Evolutionary conservation across 2,888 invertebrate species (phyloP).

Genomic region (Liopterus haemorrhoidalis): DNA sequence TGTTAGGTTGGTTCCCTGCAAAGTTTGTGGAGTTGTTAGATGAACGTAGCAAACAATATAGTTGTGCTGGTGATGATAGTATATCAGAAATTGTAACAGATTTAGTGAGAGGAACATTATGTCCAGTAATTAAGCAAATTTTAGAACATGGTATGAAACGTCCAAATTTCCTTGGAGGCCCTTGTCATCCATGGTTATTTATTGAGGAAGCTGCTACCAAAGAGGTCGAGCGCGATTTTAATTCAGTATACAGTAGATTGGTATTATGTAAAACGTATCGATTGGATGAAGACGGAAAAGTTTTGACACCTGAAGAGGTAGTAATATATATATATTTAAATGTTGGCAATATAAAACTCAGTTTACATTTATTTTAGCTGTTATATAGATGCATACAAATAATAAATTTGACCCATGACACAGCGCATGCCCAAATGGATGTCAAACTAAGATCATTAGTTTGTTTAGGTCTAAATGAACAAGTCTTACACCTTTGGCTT

Average conservation of each 20-base stretch:
- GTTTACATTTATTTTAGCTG: constrained; percentile 46
- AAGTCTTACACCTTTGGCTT: constrained; percentile 96
- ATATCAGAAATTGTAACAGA: constrained; percentile 96
- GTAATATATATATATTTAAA: constrained; percentile 10
- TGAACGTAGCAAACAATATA: constrained; percentile 87
- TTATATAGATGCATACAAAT: constrained; percentile 92
- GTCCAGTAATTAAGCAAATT: constrained; percentile 89
- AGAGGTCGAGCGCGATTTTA: constrained; percentile 96
- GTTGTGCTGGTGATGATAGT: constrained; percentile 92
- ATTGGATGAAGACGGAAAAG: constrained; percentile 98
- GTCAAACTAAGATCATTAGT: constrained; percentile 93
- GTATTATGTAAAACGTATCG: constrained; percentile 97
- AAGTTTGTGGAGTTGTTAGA: constrained; percentile 94
- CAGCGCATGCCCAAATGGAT: constrained; percentile 97
- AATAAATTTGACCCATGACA: constrained; percentile 92
- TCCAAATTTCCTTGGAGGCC: constrained; percentile 83
- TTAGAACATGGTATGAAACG: constrained; percentile 92
- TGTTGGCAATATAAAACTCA: constrained; percentile 4
- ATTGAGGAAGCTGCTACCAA: constrained; percentile 95
- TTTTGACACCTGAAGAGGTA: constrained; percentile 94
- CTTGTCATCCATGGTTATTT: constrained; percentile 98
- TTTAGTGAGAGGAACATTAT: constrained; percentile 87
- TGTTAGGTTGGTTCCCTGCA: constrained; percentile 90
- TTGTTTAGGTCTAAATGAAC: constrained; percentile 94
- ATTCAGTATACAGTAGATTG: constrained; percentile 93